Conservation (phyloP, 2,797 vertebrate species). For the Stomatorhinus walkeri region DNA sequence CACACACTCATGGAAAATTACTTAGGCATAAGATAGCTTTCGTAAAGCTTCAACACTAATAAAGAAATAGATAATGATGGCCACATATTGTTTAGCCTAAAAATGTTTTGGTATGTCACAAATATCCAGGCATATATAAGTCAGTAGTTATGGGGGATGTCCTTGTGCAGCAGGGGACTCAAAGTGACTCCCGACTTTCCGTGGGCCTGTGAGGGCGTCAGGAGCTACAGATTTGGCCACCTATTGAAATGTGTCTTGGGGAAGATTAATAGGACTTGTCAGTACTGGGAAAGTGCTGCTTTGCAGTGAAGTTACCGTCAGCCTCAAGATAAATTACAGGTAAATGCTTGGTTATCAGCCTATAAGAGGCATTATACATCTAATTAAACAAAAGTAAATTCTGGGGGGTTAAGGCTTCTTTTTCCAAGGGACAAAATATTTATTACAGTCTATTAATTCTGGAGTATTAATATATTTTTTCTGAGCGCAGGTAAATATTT, state of each 20-base stretch:
- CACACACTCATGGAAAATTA: neutral
- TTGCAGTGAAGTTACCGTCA: constrained; percentile 73
- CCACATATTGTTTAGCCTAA: neutral
- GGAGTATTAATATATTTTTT: neutral
- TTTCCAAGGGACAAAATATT: neutral
- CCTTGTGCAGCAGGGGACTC: neutral
- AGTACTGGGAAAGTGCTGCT: constrained; percentile 71
- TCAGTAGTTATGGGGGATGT: neutral
- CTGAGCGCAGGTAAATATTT: neutral
- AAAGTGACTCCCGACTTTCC: neutral
- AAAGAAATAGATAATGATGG: neutral
- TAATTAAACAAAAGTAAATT: constrained; percentile 59
- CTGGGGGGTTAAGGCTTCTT: neutral
- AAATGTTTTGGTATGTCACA: neutral
- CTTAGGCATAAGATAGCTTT: neutral
- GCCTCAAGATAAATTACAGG: constrained; percentile 75
- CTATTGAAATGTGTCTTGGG: constrained; percentile 78
- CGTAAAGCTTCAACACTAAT: neutral
- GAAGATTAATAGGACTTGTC: constrained; percentile 82
- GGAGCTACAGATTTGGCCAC: constrained; percentile 65
- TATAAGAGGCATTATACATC: constrained; percentile 73
- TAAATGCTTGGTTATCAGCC: constrained; percentile 73
- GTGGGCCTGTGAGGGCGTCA: constrained; percentile 60
- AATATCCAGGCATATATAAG: neutral
- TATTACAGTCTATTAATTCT: neutral